Percentiles rank a stretch among this genome's conserved stretches.
phyloP scores from a whole-genome alignment of 2,797 vertebrate species.

The Smutsia gigantea region DNA sequence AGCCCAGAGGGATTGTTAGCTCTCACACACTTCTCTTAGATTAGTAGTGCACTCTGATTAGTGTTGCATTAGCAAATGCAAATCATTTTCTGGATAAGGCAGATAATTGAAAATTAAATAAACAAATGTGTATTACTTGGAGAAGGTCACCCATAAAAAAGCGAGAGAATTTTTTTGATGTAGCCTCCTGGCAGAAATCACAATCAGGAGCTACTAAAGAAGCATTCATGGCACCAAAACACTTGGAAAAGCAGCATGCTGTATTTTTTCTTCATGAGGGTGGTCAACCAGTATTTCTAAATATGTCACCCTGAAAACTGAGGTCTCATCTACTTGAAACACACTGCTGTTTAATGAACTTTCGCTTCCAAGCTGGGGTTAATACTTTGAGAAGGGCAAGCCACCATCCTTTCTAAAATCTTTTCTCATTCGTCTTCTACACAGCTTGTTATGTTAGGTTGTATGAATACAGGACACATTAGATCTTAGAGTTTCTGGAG shows the following conservation, averaged over 20 bases:
- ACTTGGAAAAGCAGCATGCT: background rate
- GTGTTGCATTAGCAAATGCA: constrained; percentile 9
- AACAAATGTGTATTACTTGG: background rate
- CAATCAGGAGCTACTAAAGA: background rate
- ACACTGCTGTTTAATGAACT: background rate
- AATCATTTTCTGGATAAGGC: constrained; percentile 34
- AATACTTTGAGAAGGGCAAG: background rate
- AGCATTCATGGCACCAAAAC: background rate
- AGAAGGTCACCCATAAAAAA: background rate
- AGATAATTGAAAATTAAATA: constrained; percentile 41
- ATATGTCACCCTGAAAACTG: background rate
- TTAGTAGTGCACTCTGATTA: constrained; percentile 33
- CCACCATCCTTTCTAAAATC: background rate
- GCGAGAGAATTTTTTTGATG: background rate
- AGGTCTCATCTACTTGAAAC: constrained; percentile 7
- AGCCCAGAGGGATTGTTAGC: constrained; percentile 36
- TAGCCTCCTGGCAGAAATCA: background rate
- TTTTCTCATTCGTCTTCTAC: background rate
- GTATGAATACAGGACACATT: background rate
- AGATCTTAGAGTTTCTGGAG: background rate
- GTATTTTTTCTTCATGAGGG: background rate
- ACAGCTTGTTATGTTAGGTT: background rate
- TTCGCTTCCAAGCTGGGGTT: background rate
- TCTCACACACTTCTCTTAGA: constrained; percentile 8
- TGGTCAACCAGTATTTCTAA: background rate